Conservation (phyloP, 2,797 vertebrate species). For the Gallinago stenura region DNA sequence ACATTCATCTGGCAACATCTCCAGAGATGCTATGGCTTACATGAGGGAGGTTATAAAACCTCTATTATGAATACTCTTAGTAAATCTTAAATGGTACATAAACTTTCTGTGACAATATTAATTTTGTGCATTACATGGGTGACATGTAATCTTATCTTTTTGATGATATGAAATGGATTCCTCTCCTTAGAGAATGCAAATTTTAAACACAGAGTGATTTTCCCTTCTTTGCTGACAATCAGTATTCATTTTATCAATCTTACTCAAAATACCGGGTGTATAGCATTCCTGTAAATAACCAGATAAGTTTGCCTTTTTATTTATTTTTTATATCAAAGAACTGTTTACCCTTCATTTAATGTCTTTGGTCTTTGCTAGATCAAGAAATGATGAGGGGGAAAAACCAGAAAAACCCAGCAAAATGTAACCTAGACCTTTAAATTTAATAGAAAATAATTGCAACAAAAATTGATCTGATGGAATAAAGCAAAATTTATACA, state of each 20-base stretch:
- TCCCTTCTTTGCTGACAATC: background rate
- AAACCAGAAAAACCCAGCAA: background rate
- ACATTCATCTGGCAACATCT: background rate
- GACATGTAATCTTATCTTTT: background rate
- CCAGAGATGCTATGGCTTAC: background rate
- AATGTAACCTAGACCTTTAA: background rate
- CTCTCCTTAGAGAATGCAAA: background rate
- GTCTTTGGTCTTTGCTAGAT: background rate
- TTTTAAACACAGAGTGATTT: background rate
- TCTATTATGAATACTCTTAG: background rate
- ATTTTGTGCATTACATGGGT: background rate
- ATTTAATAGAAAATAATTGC: background rate
- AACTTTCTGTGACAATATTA: background rate
- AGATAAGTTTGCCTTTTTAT: background rate
- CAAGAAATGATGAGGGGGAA: background rate
- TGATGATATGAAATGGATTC: background rate
- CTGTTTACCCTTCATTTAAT: background rate
- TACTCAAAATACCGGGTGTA: background rate
- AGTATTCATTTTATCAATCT: background rate
- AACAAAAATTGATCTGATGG: background rate
- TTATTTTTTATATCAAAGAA: background rate
- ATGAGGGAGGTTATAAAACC: background rate
- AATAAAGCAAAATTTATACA: background rate
- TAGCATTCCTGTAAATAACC: background rate
- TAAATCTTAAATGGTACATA: background rate